These are phyloP conservation scores for Anolis apletophallus DNA, from an alignment of 2,797 vertebrate genomes.

Conservation along the genomic window DNA sequence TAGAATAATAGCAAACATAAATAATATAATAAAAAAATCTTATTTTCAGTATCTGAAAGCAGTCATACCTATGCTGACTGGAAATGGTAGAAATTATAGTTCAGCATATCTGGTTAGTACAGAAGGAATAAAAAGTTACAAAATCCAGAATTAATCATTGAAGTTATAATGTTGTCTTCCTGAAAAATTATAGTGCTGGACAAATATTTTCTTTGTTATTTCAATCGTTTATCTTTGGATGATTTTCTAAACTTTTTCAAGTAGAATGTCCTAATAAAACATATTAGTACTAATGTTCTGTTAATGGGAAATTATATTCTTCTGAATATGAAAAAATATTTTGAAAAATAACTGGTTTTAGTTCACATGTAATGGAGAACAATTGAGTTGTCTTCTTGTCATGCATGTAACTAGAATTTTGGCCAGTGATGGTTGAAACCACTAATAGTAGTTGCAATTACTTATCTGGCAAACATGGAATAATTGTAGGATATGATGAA, in stretches of 20 bases:
- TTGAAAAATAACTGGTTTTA: neutral
- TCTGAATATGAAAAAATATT: neutral
- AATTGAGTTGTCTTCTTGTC: neutral
- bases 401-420: slow-evolving; percentile 8
- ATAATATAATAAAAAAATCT: no score
- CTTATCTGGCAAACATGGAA: neutral
- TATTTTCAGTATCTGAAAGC: neutral
- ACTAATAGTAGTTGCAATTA: accelerated
- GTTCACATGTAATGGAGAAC: neutral
- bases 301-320: neutral
- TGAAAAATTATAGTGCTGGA: neutral
- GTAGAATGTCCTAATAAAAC: neutral
- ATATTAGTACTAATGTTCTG: neutral
- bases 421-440: neutral
- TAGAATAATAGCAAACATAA: no score
- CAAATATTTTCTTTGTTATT: neutral
- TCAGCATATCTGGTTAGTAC: no score
- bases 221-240: neutral
- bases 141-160: neutral
- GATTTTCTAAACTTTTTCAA: neutral
- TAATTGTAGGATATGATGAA: neutral
- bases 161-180: neutral
- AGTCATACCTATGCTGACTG: no score
- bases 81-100: no score
- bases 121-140: neutral